A percentile compares a stretch with the other conserved stretches of the same genome.
Evolutionary conservation across 2,113 vertebrate genomes (phyloP).

Genomic region (Lonchura striata): DNA sequence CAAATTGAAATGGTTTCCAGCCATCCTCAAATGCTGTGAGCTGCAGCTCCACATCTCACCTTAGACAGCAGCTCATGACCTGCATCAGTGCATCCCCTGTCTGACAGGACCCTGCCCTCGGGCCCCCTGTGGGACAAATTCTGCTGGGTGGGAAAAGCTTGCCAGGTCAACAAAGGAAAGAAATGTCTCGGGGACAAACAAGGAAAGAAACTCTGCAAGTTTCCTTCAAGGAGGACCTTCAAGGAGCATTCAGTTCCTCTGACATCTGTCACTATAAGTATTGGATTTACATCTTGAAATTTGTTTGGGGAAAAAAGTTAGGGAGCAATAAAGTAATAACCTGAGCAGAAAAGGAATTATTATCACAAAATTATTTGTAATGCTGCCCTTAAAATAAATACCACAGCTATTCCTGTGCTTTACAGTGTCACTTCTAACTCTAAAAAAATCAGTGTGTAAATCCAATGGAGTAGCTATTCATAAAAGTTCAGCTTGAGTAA

Average conservation of each 20-base stretch:
- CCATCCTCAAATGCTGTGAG: neutral
- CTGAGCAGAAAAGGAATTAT: constrained; percentile 13
- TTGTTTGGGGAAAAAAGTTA: neutral
- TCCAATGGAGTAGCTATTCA: constrained; percentile 52
- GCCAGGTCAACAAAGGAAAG: neutral
- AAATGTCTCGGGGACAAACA: neutral
- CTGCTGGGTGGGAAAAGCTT: neutral
- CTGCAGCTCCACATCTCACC: neutral
- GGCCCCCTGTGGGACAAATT: rapidly evolving
- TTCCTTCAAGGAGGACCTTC: neutral
- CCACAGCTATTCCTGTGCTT: constrained; percentile 9
- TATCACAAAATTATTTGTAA: constrained; percentile 35
- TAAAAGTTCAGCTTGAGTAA: constrained; percentile 62
- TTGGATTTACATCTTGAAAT: neutral
- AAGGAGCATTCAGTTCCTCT: neutral
- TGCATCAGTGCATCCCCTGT: neutral
- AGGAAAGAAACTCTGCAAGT: neutral
- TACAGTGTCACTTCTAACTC: constrained; percentile 39
- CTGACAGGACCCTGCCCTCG: rapidly evolving
- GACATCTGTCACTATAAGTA: neutral
- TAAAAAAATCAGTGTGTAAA: constrained; percentile 57
- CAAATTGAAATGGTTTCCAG: neutral
- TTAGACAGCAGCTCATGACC: neutral
- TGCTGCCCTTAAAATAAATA: constrained; percentile 51
- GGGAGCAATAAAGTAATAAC: neutral